These are phyloP conservation scores for Strigops habroptila DNA, from an alignment of 2,113 vertebrate genomes.

Conservation along the genomic window DNA sequence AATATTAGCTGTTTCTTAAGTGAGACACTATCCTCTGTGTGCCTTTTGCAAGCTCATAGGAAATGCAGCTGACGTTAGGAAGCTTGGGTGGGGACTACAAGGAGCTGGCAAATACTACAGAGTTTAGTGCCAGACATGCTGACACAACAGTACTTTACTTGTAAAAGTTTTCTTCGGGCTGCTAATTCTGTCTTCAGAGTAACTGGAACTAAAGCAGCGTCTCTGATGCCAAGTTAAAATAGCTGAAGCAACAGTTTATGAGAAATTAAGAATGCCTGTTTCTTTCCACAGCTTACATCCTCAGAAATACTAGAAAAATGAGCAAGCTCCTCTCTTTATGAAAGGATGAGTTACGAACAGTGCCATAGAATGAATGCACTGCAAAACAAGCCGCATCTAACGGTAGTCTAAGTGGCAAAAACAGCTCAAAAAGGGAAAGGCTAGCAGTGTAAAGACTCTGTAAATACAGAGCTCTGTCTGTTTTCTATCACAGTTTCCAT, in stretches of 20 bases:
- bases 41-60: slow-evolving; percentile 26
- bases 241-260: slow-evolving; percentile 20
- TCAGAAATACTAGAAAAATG: slow-evolving; percentile 24
- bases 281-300: neutral
- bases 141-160: slow-evolving; percentile 34
- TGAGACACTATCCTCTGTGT: slow-evolving; percentile 21
- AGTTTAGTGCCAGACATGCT: slow-evolving; percentile 34
- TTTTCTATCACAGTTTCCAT: slow-evolving; percentile 1
- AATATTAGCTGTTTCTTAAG: neutral
- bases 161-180: slow-evolving; percentile 34
- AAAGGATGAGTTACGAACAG: slow-evolving; percentile 12
- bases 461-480: neutral
- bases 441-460: neutral
- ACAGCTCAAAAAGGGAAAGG: neutral
- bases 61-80: slow-evolving; percentile 50
- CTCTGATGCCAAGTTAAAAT: neutral
- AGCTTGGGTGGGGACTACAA: slow-evolving; percentile 33
- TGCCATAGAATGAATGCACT: neutral
- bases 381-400: neutral
- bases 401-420: neutral
- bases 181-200: slow-evolving; percentile 26
- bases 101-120: slow-evolving; percentile 34
- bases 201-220: slow-evolving; percentile 39
- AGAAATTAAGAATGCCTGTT: neutral
- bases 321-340: neutral